Evolutionary conservation across 2,888 invertebrate species (phyloP), one percentile per base, ranked within the genome.

Genomic region (Parelbella ahira): DNA sequence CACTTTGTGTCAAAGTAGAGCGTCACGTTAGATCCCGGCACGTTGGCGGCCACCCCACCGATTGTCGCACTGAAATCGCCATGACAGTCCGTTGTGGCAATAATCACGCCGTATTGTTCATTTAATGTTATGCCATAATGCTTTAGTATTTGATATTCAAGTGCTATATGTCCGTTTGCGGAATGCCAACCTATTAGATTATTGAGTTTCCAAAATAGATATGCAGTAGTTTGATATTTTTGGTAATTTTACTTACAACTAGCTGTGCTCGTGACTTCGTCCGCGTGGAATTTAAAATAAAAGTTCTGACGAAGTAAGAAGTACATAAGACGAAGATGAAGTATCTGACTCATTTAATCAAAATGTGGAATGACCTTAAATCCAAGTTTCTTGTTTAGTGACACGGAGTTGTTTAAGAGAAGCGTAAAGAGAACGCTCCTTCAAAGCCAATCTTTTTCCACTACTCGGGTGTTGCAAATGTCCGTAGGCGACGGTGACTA

Each of bases 21-120:
- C 32, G 48, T 37, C 28, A 48, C 13, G 37, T 33, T 23, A 37
- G 38, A 25, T 33, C 24, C 37, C 25, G 6, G 62, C 55, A 63
- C 65, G 70, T 65, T 60, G 61, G 61, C 62, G 63, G 63, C 63
- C 63, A 53, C 78, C 72, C 74, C 51, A 53, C 49, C 63, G 62
- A 70, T 67, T 72, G 72, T 73, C 74, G 66, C 49, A 53, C 54
- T 18, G 63, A 24, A 72, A 69, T 75, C 73, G 64, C 56, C 70
- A 63, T 75, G 79, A 79, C 80, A 79, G 73, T 68, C 68, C 71
- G 72, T 72, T 78, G 83, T 78, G 72, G 68, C 57, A 60, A 71
- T 82, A 80, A 86, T 86, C 79, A 82, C 63, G 55, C 56, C 48
- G 68, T 63, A 84, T 83, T 86, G 86, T 86, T 77, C 75, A 64